A percentile compares a stretch with the other conserved stretches of the same genome.
These are phyloP conservation scores for Pseudochirops corinnae DNA, from an alignment of 2,797 vertebrate genomes.

Conservation along the genomic window DNA sequence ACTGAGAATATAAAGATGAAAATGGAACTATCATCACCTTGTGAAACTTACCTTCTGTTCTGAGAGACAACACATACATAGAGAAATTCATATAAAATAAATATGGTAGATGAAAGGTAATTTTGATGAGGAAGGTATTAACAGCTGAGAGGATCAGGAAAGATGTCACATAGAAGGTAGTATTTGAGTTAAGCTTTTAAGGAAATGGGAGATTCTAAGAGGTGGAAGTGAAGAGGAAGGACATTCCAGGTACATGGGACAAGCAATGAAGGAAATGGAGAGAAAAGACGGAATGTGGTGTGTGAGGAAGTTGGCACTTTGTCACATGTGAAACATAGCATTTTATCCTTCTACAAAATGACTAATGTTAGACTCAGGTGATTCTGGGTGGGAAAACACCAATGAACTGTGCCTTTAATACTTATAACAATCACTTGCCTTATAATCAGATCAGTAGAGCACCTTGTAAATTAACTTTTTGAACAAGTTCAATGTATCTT, in stretches of 20 bases:
- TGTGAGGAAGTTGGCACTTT: background rate
- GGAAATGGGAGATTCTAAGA: background rate
- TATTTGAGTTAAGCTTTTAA: background rate
- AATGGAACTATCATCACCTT: background rate
- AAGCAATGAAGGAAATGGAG: background rate
- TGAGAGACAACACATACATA: background rate
- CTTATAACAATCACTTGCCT: background rate
- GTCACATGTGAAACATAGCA: background rate
- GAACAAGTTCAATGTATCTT: background rate
- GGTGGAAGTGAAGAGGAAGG: background rate
- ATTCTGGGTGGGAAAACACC: background rate
- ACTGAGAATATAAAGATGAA: background rate
- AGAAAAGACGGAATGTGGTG: background rate
- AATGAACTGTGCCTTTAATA: background rate
- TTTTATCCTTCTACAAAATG: background rate
- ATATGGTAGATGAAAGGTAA: background rate
- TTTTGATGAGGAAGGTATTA: background rate
- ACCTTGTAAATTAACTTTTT: conserved; percentile 1
- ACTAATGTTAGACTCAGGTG: background rate
- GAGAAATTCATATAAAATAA: background rate
- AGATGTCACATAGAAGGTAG: background rate
- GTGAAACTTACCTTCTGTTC: background rate
- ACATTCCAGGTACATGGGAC: background rate
- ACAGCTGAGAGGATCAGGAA: background rate
- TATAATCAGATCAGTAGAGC: background rate